A percentile compares a stretch with the other conserved stretches of the same genome.
Evolutionary conservation across 2,888 invertebrate species (phyloP).

Genomic region (Synanthedon andrenaeformis): DNA sequence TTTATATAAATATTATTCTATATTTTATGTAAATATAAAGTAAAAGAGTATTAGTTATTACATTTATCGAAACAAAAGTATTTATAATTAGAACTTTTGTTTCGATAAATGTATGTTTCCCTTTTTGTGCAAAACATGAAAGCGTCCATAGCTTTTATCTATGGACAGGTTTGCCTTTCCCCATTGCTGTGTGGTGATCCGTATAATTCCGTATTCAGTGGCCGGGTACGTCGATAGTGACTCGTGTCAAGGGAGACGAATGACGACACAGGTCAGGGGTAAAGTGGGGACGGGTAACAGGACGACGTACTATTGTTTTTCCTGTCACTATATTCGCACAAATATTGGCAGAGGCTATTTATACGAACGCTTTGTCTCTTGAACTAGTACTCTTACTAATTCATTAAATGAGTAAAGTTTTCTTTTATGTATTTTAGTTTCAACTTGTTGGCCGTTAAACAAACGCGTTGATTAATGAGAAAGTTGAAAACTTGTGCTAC

Average conservation of each 20-base stretch:
- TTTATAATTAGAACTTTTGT: no score
- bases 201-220: constrained; percentile 29
- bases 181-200: constrained; percentile 12
- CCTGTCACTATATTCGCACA: neutral
- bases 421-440: neutral
- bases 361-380: constrained; percentile 3
- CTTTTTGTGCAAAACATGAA: constrained; percentile 8
- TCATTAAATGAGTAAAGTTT: neutral
- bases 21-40: no score
- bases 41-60: no score
- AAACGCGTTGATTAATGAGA: no score
- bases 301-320: constrained; percentile 2
- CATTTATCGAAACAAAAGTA: no score
- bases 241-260: constrained; percentile 13
- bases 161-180: constrained; percentile 20
- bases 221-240: constrained; percentile 16
- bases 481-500: no score
- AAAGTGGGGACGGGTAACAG: neutral
- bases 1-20: no score
- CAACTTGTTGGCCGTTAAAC: no score
- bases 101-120: no score
- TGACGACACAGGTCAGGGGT: neutral
- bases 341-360: neutral
- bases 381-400: neutral
- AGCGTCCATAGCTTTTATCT: constrained; percentile 5